Evolutionary conservation across 1,140 invertebrate species (phyloP).

Genomic region (Drosophila parvula): DNA sequence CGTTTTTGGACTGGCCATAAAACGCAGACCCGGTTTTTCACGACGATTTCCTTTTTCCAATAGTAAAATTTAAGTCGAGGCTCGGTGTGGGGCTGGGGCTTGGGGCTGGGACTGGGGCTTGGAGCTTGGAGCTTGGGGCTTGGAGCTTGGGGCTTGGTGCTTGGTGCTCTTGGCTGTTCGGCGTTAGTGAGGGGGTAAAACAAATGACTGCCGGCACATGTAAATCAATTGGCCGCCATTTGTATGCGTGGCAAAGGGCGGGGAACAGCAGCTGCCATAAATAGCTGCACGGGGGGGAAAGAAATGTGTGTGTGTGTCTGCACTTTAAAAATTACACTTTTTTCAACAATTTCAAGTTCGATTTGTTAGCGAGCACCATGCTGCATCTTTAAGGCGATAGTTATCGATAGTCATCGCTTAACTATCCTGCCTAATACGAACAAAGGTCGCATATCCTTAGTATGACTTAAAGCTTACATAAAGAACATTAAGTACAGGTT

Average conservation of each 20-base stretch:
- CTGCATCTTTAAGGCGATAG: too few relatives aligned
- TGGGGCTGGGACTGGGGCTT: too few relatives aligned
- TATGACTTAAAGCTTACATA: not conserved
- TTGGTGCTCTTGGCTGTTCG: not conserved
- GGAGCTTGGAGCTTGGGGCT: too few relatives aligned
- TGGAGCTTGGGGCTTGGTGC: too few relatives aligned
- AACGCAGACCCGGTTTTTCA: conserved; percentile 37
- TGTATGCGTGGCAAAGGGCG: conserved; percentile 68
- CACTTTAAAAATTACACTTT: not conserved
- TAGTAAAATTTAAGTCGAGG: conserved; percentile 40
- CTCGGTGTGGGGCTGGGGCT: not conserved
- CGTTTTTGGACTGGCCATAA: conserved; percentile 28
- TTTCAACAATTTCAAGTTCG: not conserved
- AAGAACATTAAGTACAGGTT: too few relatives aligned
- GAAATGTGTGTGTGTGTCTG: not conserved
- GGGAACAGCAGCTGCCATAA: conserved; percentile 75
- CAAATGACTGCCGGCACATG: conserved; percentile 57
- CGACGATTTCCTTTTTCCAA: conserved; percentile 47
- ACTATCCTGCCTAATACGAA: too few relatives aligned
- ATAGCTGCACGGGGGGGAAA: conserved; percentile 38
- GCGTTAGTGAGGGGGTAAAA: conserved; percentile 1
- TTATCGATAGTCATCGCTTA: too few relatives aligned
- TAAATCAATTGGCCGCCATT: conserved; percentile 80
- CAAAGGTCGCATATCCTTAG: too few relatives aligned
- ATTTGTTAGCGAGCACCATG: too few relatives aligned